phyloP scores from a whole-genome alignment of 2,888 invertebrate species.

The Dicyrtomina minuta region DNA sequence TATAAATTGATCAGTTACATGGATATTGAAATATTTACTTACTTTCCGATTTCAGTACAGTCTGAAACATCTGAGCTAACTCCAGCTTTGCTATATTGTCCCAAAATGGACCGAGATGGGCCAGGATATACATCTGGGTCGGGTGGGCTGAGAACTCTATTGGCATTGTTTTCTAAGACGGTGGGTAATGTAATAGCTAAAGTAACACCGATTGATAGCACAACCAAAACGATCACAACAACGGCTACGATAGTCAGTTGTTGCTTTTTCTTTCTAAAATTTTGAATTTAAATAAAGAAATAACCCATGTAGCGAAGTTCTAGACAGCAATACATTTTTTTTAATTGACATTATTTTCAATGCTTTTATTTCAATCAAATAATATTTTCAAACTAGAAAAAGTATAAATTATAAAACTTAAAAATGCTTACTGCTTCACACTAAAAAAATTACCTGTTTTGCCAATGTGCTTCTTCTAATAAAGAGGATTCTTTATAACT shows the following conservation, averaged over 20 bases:
- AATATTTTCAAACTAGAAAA: no score
- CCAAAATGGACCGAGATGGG: constrained; percentile 44
- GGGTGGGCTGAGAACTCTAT: constrained; percentile 38
- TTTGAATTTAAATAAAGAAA: neutral
- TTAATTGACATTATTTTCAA: no score
- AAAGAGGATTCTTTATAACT: constrained; percentile 50
- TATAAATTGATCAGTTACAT: no score
- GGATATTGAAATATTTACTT: no score
- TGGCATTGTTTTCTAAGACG: constrained; percentile 35
- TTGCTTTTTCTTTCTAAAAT: constrained; percentile 48
- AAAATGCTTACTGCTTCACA: no score
- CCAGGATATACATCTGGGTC: constrained; percentile 40
- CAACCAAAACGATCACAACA: constrained; percentile 45
- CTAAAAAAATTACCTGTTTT: constrained; percentile 44
- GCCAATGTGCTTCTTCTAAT: constrained; percentile 53
- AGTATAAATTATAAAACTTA: no score
- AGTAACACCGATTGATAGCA: constrained; percentile 48
- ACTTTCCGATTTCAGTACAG: constrained; percentile 51
- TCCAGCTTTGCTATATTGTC: constrained; percentile 40
- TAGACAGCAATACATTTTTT: no score
- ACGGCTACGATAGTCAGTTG: constrained; percentile 50
- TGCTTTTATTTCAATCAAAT: no score
- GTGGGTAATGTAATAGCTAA: constrained; percentile 51
- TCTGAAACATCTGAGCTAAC: constrained; percentile 44
- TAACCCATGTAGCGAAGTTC: no score